A percentile compares a stretch with the other conserved stretches of the same genome.
phyloP scores from a whole-genome alignment of 2,113 vertebrate genomes.

The Odontophorus gujanensis region DNA sequence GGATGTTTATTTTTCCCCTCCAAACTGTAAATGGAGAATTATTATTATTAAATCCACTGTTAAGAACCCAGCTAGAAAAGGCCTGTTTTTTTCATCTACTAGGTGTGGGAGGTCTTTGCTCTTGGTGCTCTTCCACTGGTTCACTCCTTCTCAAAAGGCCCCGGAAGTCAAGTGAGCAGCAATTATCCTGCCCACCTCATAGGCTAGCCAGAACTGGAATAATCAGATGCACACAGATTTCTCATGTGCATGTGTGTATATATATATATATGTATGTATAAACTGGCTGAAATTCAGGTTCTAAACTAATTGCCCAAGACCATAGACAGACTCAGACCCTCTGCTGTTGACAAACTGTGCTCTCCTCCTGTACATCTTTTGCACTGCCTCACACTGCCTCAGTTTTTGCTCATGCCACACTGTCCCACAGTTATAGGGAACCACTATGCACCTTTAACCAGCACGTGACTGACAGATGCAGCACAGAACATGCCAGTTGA shows the following conservation, averaged over 20 bases:
- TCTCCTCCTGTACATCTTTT: not conserved
- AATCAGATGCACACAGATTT: not conserved
- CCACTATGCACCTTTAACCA: constrained; percentile 20
- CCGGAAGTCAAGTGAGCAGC: not conserved
- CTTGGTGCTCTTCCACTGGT: not conserved
- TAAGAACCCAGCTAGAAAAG: not conserved
- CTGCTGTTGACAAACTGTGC: not conserved
- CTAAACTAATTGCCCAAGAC: not conserved
- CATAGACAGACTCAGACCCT: not conserved
- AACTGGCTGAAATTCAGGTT: not conserved
- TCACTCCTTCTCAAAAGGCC: not conserved
- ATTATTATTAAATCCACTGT: not conserved
- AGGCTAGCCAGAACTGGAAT: not conserved
- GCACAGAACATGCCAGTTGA: not conserved
- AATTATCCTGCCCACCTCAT: not conserved
- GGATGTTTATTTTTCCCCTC: not conserved
- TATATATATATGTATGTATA: not conserved
- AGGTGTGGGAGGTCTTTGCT: not conserved
- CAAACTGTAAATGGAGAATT: not conserved
- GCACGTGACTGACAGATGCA: constrained; percentile 15
- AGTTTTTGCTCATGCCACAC: fast-evolving
- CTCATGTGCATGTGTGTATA: not conserved
- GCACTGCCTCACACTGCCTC: not conserved
- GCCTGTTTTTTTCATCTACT: not conserved
- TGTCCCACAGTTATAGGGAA: not conserved